A percentile compares a stretch with the other conserved stretches of the same genome.
Evolutionary conservation across 2,797 vertebrate genomes (phyloP).

Genomic region (Thalassophryne amazonica): DNA sequence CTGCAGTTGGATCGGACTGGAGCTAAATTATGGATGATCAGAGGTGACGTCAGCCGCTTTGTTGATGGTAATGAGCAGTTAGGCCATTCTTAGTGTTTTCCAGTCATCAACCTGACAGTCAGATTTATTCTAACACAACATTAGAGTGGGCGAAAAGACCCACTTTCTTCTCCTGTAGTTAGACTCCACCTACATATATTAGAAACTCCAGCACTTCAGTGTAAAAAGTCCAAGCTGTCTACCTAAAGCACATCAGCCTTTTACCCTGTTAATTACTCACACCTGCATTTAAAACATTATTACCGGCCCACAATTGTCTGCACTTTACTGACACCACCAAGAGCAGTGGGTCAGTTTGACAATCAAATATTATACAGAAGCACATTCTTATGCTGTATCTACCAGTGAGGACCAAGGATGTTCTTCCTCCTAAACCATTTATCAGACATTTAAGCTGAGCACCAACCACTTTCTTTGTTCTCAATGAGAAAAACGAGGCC

Average conservation of each 20-base stretch:
- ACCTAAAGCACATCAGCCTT: conserved; percentile 55
- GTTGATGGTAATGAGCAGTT: conserved; percentile 35
- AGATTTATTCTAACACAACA: conserved; percentile 19
- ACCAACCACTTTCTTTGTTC: conserved; percentile 24
- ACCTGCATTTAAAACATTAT: conserved; percentile 28
- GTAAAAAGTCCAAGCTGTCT: conserved; percentile 51
- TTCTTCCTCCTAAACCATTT: conserved; percentile 7
- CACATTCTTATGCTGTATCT: conserved; percentile 61
- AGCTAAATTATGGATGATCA: conserved; percentile 29
- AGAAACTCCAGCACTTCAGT: conserved; percentile 45
- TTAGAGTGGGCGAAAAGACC: conserved; percentile 32
- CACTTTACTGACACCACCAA: conserved; percentile 51
- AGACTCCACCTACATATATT: conserved; percentile 42
- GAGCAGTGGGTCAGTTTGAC: conserved; percentile 46
- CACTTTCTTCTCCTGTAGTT: conserved; percentile 29
- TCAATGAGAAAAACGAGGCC: conserved; percentile 30
- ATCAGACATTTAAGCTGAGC: conserved; percentile 10
- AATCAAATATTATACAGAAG: conserved; percentile 71
- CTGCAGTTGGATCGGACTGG: conserved; percentile 5
- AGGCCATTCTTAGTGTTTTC: conserved; percentile 26
- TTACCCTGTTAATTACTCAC: conserved; percentile 40
- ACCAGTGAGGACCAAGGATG: conserved; percentile 43
- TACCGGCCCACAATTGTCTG: conserved; percentile 37
- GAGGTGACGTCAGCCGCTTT: conserved; percentile 20
- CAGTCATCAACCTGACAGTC: conserved; percentile 10